A percentile compares a stretch with the other conserved stretches of the same genome.
Evolutionary conservation across 2,113 vertebrate genomes (phyloP).

Genomic region (Sprattus sprattus): DNA sequence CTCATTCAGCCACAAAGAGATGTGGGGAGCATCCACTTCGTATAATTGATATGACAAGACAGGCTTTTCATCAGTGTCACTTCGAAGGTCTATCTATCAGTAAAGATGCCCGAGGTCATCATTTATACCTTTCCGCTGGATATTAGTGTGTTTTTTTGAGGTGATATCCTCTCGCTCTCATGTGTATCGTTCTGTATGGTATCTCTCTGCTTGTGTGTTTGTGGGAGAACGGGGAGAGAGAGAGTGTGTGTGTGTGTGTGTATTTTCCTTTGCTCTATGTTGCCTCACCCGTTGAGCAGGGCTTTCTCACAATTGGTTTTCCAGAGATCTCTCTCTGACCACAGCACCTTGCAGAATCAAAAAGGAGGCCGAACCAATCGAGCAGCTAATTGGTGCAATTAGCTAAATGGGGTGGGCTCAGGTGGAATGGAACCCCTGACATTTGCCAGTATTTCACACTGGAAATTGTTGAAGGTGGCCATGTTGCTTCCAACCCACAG

Average conservation of each 20-base stretch:
- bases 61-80: background rate
- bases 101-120: background rate
- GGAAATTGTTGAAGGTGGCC: slow-evolving; percentile 31
- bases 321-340: background rate
- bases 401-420: slow-evolving; percentile 55
- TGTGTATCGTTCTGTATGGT: background rate
- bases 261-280: background rate
- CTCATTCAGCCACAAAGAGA: background rate
- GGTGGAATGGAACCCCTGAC: slow-evolving; percentile 45
- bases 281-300: background rate
- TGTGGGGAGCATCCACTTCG: background rate
- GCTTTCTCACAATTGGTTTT: background rate
- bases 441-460: slow-evolving; percentile 21
- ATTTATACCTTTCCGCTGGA: background rate
- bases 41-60: slow-evolving; percentile 4
- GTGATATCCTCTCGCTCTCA: background rate
- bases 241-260: background rate
- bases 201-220: background rate
- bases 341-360: background rate
- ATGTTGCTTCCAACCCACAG: slow-evolving; percentile 25
- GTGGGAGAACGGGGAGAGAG: background rate
- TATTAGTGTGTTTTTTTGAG: background rate
- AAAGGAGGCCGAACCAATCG: slow-evolving; percentile 20
- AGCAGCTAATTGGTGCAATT: slow-evolving; percentile 42
- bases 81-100: background rate